phyloP scores from a whole-genome alignment of 2,888 invertebrate genomes.

The Thumatha senex region DNA sequence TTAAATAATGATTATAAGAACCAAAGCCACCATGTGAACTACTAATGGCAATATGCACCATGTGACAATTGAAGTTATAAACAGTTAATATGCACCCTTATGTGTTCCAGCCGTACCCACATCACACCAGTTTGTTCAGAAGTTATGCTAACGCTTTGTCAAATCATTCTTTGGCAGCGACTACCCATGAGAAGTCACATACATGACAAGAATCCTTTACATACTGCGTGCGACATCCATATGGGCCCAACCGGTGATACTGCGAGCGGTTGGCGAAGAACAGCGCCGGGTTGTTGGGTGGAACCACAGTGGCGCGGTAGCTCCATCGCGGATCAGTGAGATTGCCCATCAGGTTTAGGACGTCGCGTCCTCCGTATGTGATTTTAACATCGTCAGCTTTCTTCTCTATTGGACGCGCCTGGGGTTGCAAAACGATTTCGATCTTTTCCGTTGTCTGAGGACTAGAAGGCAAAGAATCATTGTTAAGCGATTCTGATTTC shows the following conservation, averaged over 20 bases:
- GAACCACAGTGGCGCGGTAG: slow-evolving; percentile 80
- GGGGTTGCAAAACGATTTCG: slow-evolving; percentile 70
- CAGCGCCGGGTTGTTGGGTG: slow-evolving; percentile 80
- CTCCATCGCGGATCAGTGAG: slow-evolving; percentile 81
- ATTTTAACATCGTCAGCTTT: slow-evolving; percentile 70
- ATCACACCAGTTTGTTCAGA: slow-evolving; percentile 66
- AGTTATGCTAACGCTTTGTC: slow-evolving; percentile 55
- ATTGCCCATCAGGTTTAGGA: slow-evolving; percentile 84
- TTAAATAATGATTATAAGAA: slow-evolving; percentile 40
- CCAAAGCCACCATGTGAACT: slow-evolving; percentile 55
- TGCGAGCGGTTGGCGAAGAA: slow-evolving; percentile 86
- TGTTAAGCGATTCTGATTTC: slow-evolving; percentile 77
- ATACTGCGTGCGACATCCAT: slow-evolving; percentile 82
- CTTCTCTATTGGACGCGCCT: slow-evolving; percentile 70
- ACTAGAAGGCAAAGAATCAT: slow-evolving; percentile 78
- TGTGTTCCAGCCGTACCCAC: slow-evolving; percentile 74
- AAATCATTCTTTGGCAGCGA: slow-evolving; percentile 74
- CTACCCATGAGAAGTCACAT: slow-evolving; percentile 80
- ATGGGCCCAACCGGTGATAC: slow-evolving; percentile 83
- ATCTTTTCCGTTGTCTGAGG: slow-evolving; percentile 82
- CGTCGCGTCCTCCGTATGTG: slow-evolving; percentile 79
- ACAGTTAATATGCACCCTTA: slow-evolving; percentile 66
- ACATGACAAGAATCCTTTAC: slow-evolving; percentile 79
- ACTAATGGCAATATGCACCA: slow-evolving; percentile 51
- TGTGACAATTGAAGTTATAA: slow-evolving; percentile 53